Percentiles rank a stretch among this genome's conserved stretches.
phyloP scores from a whole-genome alignment of 2,797 vertebrate genomes.

The Sebastes hubbsi region DNA sequence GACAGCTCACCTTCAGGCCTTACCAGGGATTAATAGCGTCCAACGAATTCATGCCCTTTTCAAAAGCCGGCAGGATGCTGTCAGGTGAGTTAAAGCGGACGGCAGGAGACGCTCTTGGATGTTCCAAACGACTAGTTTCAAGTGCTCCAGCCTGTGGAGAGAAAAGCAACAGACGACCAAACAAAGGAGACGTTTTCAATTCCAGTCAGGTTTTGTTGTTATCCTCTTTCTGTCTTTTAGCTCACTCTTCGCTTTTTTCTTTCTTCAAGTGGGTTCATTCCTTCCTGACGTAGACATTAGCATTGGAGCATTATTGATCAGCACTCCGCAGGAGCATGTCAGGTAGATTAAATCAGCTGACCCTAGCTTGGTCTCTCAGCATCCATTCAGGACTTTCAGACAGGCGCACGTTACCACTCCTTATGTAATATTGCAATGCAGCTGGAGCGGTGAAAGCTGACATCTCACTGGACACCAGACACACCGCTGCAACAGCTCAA shows the following conservation, averaged over 20 bases:
- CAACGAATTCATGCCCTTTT: constrained; percentile 61
- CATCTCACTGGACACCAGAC: not conserved
- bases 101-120: constrained; percentile 44
- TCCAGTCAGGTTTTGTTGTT: constrained; percentile 65
- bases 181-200: constrained; percentile 63
- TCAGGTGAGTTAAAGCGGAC: constrained; percentile 61
- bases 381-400: constrained; percentile 36
- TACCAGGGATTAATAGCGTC: constrained; percentile 59
- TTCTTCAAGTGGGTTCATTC: constrained; percentile 48
- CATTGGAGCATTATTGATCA: constrained; percentile 73
- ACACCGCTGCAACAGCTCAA: not conserved
- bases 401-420: constrained; percentile 24
- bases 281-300: constrained; percentile 62
- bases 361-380: constrained; percentile 47
- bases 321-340: constrained; percentile 60
- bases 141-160: constrained; percentile 26
- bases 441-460: constrained; percentile 23
- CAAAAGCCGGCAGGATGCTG: constrained; percentile 63
- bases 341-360: constrained; percentile 79
- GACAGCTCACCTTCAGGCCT: constrained; percentile 65
- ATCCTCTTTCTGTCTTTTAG: constrained; percentile 16
- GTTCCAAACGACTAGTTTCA: constrained; percentile 59
- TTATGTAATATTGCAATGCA: constrained; percentile 45
- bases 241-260: constrained; percentile 1
- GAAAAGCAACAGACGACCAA: constrained; percentile 39